Evolutionary conservation across 2,113 vertebrate genomes (phyloP), one percentile per base, ranked within the genome.

Genomic region (Cololabis saira): DNA sequence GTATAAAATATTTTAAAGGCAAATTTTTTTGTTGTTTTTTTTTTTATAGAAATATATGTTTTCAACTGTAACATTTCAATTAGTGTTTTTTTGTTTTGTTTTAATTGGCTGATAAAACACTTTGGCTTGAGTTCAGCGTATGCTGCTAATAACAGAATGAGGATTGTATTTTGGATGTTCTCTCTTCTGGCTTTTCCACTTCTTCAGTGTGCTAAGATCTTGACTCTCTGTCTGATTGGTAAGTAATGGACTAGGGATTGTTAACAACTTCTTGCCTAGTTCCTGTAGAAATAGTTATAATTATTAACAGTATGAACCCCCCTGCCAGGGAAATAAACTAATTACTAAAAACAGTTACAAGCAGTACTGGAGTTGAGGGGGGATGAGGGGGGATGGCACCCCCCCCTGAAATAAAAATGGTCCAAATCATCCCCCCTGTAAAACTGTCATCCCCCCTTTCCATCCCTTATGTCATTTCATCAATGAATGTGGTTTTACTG

Each of bases 161-260:
- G 55, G 27, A 67, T 67, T 43, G 54, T 54, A 58, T 74, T 84
- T 70, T 85, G 83, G 81, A 75, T 22, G 2, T 75, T 84, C 62
- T 82, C 30, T 64, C 67, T 91, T 64, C 59, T 88, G 78, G 67
- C 76, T 68, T 71, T 78, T 78, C 81, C 80, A 27, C 16, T 85
- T 12, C 49, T 82, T 45, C 75, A 90, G 53, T 83, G 77, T 75
- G 87, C 90, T 66, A 91, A 86, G 71, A 87, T 90, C 71, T 74
- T 89, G 60, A 83, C 81, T 17, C 48, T 85, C 45, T 81, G 84
- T 70, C 68, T 90, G 56, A 87, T 87, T 73, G 82, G 88, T 91
- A 67, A 89, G 90, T 91, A 66, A 33, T 44, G n/a, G 40, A 52
- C 44, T 24, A 44, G 21, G 68, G 21, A 42, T 24, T 56, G 22